Conservation (phyloP, 92 coral and sea anemone genomes). For the Epizoanthus rinbou region DNA sequence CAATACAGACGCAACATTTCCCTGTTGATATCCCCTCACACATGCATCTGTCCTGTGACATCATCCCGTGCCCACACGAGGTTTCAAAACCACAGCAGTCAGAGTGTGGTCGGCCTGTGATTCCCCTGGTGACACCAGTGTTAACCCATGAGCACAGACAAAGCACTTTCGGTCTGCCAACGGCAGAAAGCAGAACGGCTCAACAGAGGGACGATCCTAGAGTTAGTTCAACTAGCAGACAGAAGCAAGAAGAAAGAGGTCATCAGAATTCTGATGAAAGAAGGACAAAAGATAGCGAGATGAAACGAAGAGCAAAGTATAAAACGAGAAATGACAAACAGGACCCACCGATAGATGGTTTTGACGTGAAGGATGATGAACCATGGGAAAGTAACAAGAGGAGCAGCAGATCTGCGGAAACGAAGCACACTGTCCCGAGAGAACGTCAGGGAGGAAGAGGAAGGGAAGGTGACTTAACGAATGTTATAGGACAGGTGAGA, state of each 20-base stretch:
- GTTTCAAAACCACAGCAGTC: not conserved
- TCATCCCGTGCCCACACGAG: constrained; percentile 87
- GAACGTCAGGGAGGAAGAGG: not conserved
- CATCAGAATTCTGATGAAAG: not conserved
- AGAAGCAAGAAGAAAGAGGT: not conserved
- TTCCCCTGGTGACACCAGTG: constrained; percentile 23
- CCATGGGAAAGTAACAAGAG: not conserved
- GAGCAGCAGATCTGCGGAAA: not conserved
- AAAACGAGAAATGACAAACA: not conserved
- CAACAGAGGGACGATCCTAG: not conserved
- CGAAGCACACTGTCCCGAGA: not conserved
- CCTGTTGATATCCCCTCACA: constrained; percentile 67
- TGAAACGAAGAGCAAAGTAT: not conserved
- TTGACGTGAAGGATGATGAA: not conserved
- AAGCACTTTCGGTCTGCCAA: not conserved
- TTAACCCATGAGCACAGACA: not conserved
- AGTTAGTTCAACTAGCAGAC: not conserved
- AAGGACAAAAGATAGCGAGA: not conserved
- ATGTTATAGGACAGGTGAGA: constrained; percentile 56
- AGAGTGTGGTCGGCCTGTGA: not conserved
- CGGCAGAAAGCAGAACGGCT: not conserved
- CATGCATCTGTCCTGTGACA: constrained; percentile 96
- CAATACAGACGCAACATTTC: constrained; percentile 18
- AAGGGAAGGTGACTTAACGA: constrained; percentile 30
- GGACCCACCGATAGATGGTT: not conserved